Evolutionary conservation across 2,888 invertebrate genomes (phyloP).

Genomic region (Meteorus cinctellus): DNA sequence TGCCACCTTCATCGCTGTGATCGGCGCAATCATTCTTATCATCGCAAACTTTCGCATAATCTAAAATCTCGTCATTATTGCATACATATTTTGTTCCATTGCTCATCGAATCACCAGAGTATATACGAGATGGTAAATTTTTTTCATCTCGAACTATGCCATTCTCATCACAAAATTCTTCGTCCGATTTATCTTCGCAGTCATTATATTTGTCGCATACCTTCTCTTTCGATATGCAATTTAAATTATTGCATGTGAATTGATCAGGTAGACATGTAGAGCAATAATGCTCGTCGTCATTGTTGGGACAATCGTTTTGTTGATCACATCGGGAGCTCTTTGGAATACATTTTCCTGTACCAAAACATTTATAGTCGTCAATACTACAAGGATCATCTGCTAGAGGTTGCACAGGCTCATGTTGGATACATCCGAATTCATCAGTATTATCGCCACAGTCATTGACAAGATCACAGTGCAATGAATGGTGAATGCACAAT

Average conservation of each 20-base stretch:
- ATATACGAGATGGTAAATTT: background rate
- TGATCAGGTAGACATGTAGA: conserved; percentile 72
- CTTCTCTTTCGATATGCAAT: conserved; percentile 77
- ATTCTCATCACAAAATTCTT: conserved; percentile 70
- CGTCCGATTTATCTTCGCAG: conserved; percentile 85
- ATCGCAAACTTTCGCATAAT: conserved; percentile 80
- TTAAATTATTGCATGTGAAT: conserved; percentile 77
- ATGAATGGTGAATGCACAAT: conserved; percentile 75
- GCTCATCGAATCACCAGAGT: background rate
- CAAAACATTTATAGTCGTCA: conserved; percentile 60
- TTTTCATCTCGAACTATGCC: background rate
- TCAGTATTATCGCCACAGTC: conserved; percentile 78
- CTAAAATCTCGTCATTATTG: conserved; percentile 75
- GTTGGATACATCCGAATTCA: conserved; percentile 72
- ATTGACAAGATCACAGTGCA: conserved; percentile 77
- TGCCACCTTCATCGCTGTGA: conserved; percentile 82
- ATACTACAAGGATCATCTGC: conserved; percentile 50
- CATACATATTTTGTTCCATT: background rate
- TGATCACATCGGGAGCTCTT: conserved; percentile 77
- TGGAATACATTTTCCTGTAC: conserved; percentile 62
- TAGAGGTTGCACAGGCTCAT: conserved; percentile 27
- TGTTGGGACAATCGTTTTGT: conserved; percentile 81
- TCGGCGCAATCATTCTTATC: conserved; percentile 79
- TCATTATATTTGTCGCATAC: conserved; percentile 79
- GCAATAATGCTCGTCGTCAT: conserved; percentile 82